phyloP scores from a whole-genome alignment of 2,888 invertebrate species.

The Pherbina coryleti region DNA sequence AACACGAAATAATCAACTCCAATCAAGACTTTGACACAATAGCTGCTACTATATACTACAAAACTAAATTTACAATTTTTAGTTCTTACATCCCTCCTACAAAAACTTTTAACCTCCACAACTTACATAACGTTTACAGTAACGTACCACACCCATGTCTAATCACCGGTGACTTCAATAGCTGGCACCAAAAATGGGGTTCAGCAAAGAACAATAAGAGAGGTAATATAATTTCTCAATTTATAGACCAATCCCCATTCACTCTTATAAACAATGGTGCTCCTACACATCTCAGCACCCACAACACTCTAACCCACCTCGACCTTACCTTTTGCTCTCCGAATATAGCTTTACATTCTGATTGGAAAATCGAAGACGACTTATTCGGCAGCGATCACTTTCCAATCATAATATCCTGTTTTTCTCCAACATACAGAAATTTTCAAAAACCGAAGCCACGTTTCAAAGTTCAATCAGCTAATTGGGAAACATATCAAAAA shows the following conservation, averaged over 20 bases:
- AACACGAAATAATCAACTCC: slow-evolving; percentile 1
- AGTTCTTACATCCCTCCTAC: slow-evolving; percentile 31
- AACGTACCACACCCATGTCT: background rate
- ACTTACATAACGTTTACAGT: background rate
- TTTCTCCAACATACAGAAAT: background rate
- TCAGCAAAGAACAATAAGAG: slow-evolving; percentile 27
- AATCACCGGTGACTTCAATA: slow-evolving; percentile 33
- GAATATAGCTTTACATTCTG: slow-evolving; percentile 1
- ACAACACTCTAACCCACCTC: slow-evolving; percentile 44
- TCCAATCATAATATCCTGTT: slow-evolving; percentile 32
- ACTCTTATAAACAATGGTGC: slow-evolving; percentile 40
- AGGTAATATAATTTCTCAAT: slow-evolving; percentile 29
- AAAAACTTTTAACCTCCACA: background rate
- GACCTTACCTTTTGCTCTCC: slow-evolving; percentile 44
- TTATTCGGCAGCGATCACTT: too few species aligned
- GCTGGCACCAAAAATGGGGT: too few species aligned
- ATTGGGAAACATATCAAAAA: slow-evolving; percentile 24
- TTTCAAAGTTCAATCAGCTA: slow-evolving; percentile 20
- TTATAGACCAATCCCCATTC: slow-evolving; percentile 31
- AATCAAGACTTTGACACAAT: slow-evolving; percentile 23
- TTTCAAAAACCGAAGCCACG: background rate
- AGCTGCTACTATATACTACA: slow-evolving; percentile 14
- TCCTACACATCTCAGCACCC: too few species aligned
- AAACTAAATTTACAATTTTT: slow-evolving; percentile 30
- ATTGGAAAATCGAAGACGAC: slow-evolving; percentile 39